Conservation (phyloP, 2,113 vertebrate genomes). For the Muntiacus reevesi region DNA sequence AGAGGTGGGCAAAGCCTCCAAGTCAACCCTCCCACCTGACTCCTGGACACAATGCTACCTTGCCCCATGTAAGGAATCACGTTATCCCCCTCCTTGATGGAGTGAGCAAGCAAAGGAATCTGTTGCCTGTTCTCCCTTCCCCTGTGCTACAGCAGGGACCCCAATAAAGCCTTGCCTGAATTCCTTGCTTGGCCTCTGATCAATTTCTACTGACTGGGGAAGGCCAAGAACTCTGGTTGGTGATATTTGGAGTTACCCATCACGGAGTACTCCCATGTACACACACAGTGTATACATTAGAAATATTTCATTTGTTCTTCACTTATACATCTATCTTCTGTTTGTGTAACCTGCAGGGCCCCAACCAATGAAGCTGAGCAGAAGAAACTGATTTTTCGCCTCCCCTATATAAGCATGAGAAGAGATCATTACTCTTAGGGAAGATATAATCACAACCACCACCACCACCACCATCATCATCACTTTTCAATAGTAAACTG, state of each 20-base stretch:
- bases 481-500: not conserved
- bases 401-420: not conserved
- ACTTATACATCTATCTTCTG: not conserved
- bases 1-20: not conserved
- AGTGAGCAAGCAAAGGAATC: not conserved
- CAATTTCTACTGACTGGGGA: not conserved
- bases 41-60: not conserved
- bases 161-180: not conserved
- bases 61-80: not conserved
- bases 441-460: not conserved
- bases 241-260: not conserved
- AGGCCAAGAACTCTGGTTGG: not conserved
- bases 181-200: not conserved
- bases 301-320: not conserved
- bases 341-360: not conserved
- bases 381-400: not conserved
- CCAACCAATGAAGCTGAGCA: not conserved
- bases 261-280: not conserved
- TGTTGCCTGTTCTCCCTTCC: not conserved
- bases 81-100: not conserved
- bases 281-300: rapidly evolving
- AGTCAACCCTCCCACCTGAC: not conserved
- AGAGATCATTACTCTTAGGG: not conserved
- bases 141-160: not conserved
- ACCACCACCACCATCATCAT: not conserved